Evolutionary conservation across 2,888 invertebrate genomes (phyloP).

Genomic region (Ommatoiulus sabulosus): DNA sequence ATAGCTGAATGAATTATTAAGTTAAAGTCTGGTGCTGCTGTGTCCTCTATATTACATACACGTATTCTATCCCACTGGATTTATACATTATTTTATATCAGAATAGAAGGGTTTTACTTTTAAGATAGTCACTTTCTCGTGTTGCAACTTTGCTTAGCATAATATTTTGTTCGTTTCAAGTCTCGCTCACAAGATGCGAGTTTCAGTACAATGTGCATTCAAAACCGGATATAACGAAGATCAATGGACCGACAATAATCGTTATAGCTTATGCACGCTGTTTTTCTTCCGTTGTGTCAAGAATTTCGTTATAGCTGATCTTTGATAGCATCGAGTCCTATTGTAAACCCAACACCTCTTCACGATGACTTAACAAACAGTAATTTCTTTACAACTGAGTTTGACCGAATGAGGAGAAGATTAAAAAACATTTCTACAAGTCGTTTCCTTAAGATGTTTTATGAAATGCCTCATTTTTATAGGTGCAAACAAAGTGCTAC

Average conservation of each 20-base stretch:
- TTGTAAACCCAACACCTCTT: no score
- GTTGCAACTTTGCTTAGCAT: neutral
- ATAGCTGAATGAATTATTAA: constrained; percentile 47
- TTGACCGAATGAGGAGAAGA: neutral
- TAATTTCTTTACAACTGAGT: neutral
- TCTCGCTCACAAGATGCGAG: neutral
- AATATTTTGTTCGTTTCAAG: neutral
- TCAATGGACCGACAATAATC: neutral
- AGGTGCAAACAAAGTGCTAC: neutral
- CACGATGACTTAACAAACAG: neutral
- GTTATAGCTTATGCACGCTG: neutral
- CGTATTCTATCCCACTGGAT: neutral
- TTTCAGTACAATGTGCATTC: neutral
- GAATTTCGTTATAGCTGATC: neutral
- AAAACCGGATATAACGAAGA: constrained; percentile 24
- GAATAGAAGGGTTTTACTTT: constrained; percentile 11
- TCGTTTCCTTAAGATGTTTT: constrained; percentile 44
- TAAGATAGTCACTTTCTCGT: neutral
- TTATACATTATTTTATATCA: constrained; percentile 45
- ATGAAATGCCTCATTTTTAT: neutral
- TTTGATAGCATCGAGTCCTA: neutral
- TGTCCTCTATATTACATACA: constrained; percentile 22
- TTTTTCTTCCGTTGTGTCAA: neutral
- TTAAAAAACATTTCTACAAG: neutral
- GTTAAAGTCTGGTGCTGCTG: constrained; percentile 36